A percentile compares a stretch with the other conserved stretches of the same genome.
phyloP scores from a whole-genome alignment of 2,113 vertebrate species.

The Leucopsar rothschildi region DNA sequence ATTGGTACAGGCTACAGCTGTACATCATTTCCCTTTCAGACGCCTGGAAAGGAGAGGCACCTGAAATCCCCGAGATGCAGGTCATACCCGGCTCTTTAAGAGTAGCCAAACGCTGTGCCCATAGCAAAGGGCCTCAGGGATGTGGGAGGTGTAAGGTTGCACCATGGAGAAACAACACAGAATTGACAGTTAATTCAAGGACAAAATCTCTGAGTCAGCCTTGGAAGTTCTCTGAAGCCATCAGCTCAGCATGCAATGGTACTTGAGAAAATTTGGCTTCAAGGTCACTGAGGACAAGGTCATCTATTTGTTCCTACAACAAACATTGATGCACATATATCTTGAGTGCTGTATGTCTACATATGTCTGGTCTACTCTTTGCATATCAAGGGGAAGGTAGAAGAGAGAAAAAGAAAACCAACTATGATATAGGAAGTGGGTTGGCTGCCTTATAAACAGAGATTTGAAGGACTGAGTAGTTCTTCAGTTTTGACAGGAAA shows the following conservation, averaged over 20 bases:
- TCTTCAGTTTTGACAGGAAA: background rate
- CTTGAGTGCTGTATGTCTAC: background rate
- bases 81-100: background rate
- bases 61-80: background rate
- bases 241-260: background rate
- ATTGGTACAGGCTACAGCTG: background rate
- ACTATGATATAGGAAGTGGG: background rate
- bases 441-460: background rate
- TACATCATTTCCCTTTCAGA: background rate
- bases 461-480: background rate
- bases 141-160: accelerated
- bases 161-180: background rate
- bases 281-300: background rate
- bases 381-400: background rate
- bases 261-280: background rate
- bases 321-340: background rate
- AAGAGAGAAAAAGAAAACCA: background rate
- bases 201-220: background rate
- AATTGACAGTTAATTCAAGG: background rate
- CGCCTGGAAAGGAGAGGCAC: background rate
- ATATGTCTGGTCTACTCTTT: background rate
- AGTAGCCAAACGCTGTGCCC: background rate
- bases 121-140: background rate
- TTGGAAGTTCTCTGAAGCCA: background rate
- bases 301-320: background rate